Evolutionary conservation across 2,888 invertebrate species (phyloP).

Genomic region (Orchesella flavescens): DNA sequence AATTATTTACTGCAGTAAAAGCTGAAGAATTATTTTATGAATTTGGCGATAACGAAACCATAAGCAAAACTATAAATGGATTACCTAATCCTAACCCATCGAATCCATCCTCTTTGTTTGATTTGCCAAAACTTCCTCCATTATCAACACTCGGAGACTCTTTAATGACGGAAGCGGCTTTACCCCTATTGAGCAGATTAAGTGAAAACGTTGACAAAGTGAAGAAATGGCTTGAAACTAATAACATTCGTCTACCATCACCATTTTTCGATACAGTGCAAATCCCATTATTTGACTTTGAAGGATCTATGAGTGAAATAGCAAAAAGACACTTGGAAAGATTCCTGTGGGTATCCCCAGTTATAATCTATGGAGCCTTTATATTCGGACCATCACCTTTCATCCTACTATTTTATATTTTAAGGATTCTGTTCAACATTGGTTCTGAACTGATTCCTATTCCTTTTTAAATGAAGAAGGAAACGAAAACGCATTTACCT

Average conservation of each 20-base stretch:
- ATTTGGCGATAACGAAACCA: conserved; percentile 25
- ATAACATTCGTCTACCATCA: conserved; percentile 12
- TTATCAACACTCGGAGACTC: neutral
- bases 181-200: conserved; percentile 7
- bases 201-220: conserved; percentile 4
- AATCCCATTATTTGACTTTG: conserved; percentile 29
- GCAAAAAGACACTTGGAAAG: conserved; percentile 23
- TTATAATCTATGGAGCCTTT: conserved; percentile 52
- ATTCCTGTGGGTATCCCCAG: conserved; percentile 50
- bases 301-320: conserved; percentile 35
- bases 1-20: too few relatives aligned
- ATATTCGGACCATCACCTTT: conserved; percentile 59
- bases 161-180: neutral
- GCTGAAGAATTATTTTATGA: too few relatives aligned
- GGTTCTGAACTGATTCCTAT: neutral
- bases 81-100: neutral
- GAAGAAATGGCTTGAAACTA: conserved; percentile 2
- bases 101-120: neutral
- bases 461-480: conserved; percentile 6
- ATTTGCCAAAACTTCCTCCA: conserved; percentile 34
- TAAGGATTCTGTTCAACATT: conserved; percentile 49
- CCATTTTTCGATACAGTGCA: conserved; percentile 51
- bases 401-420: conserved; percentile 54
- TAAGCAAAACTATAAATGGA: conserved; percentile 35
- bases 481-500: conserved; percentile 76